These are phyloP conservation scores for Aporophyla nigra DNA, from an alignment of 2,888 invertebrate genomes.

Conservation along the genomic window DNA sequence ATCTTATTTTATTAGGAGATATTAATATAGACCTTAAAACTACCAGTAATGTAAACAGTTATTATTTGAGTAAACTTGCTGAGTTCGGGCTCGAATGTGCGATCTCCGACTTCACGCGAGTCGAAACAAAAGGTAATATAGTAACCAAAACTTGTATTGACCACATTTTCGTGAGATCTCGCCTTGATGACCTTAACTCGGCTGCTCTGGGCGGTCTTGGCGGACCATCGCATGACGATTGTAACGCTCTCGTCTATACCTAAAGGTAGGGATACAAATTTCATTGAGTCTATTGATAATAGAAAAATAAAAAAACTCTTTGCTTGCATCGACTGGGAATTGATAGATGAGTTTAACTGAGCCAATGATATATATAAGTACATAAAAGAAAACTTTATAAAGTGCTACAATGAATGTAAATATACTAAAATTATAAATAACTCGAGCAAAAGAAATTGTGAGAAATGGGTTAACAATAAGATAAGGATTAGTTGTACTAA, in stretches of 20 bases:
- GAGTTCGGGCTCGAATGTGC: constrained; percentile 9
- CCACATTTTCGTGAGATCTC: background rate
- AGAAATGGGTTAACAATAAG: background rate
- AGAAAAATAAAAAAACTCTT: background rate
- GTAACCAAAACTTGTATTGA: background rate
- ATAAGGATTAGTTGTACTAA: background rate
- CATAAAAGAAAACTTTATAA: background rate
- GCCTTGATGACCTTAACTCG: no score
- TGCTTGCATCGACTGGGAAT: background rate
- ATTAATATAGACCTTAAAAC: constrained; percentile 2
- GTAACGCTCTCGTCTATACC: no score
- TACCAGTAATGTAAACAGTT: constrained; percentile 5
- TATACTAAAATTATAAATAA: background rate
- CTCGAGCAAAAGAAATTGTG: background rate
- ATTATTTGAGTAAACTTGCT: background rate
- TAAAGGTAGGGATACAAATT: no score
- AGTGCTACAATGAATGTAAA: constrained; percentile 2
- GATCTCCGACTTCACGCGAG: constrained; percentile 6
- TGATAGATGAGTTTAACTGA: background rate
- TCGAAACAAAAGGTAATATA: background rate
- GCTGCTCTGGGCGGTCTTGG: no score
- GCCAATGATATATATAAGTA: background rate
- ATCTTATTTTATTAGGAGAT: constrained; percentile 4
- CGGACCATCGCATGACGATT: no score
- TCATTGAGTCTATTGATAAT: background rate